Evolutionary conservation across 1,140 invertebrate species (phyloP), one percentile per base, ranked within the genome.

Genomic region (Gonioctena quinquepunctata): DNA sequence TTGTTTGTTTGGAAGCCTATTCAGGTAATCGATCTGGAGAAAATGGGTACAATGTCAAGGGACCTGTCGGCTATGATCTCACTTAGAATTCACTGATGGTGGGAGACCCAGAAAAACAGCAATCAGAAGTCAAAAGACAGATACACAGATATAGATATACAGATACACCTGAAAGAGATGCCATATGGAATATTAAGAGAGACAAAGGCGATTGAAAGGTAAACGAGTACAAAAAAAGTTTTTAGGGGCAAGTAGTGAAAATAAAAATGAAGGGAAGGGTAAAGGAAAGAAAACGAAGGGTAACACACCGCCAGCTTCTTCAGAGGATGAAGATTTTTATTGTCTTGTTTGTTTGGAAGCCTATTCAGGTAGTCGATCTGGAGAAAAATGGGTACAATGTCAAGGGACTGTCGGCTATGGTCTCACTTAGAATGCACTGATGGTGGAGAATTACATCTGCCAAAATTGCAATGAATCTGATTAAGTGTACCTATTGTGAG

Each of bases 31-130:
- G 25, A 28, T 25, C 26, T 60, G 26, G 57, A 4, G 57, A 60
- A 27, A 27, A 60, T 60, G 57, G 57, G 27, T 60, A 25, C 21
- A 60, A 28, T 60, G 57, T 25, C 57, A 60, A 23, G 57, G 57
- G 27, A 52, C 2, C 13, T 52, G 50, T 52, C 7, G 16, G 18
- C 16, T 52, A 19, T 60, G 57, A 25, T 25, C 22, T 27, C 57
- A 26, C 23, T 21, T 26, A 27, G 26, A 27, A 19, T 60, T 22
- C 19, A 27, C 26, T 26, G 13, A 28, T 26, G 16, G 16, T 16
- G 19, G 26, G n/a, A n/a, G n/a, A 11, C 28, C 8, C 8, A 33
- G 52, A 56, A 56, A 11, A 22, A 19, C 5, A 56, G 11, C 16
- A 3, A 21, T n/a, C 19, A 7, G 28, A 7, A n/a, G n/a, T n/a